phyloP scores from a whole-genome alignment of 2,113 vertebrate species.

The Cynopterus brachyotis region DNA sequence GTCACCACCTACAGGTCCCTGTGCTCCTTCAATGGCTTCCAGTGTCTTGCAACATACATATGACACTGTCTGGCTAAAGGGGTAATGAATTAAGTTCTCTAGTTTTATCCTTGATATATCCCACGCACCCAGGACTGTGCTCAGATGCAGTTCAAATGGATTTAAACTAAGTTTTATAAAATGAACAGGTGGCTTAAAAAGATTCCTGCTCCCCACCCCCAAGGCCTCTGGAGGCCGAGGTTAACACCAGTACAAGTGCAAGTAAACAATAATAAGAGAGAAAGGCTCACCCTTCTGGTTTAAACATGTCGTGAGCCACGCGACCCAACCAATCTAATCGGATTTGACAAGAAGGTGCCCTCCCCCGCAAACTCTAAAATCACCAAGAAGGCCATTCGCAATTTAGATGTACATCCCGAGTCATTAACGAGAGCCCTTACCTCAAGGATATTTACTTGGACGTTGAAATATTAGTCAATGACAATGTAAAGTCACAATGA shows the following conservation, averaged over 20 bases:
- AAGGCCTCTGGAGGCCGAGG: too few relatives aligned
- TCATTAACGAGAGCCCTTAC: slow-evolving; percentile 9
- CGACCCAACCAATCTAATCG: not conserved
- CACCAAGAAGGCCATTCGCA: slow-evolving; percentile 22
- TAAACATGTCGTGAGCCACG: not conserved
- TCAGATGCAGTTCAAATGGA: not conserved
- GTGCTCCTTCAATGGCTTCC: not conserved
- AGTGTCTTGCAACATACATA: rapidly evolving
- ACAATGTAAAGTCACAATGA: not conserved
- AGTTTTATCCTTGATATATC: not conserved
- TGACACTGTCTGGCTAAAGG: rapidly evolving
- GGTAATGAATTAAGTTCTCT: not conserved
- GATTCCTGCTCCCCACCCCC: too few relatives aligned
- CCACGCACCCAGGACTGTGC: not conserved
- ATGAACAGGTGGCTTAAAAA: not conserved
- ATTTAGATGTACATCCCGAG: slow-evolving; percentile 25
- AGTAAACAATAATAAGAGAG: not conserved
- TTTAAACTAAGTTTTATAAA: not conserved
- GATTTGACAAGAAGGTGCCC: not conserved
- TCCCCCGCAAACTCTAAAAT: not conserved
- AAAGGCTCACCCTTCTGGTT: too few relatives aligned
- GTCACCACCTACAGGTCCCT: not conserved
- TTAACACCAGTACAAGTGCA: not conserved
- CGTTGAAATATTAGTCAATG: slow-evolving; percentile 24
- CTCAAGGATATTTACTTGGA: not conserved